A percentile compares a stretch with the other conserved stretches of the same genome.
Evolutionary conservation across 2,888 invertebrate genomes (phyloP).

Genomic region (Trichopria drosophilae): DNA sequence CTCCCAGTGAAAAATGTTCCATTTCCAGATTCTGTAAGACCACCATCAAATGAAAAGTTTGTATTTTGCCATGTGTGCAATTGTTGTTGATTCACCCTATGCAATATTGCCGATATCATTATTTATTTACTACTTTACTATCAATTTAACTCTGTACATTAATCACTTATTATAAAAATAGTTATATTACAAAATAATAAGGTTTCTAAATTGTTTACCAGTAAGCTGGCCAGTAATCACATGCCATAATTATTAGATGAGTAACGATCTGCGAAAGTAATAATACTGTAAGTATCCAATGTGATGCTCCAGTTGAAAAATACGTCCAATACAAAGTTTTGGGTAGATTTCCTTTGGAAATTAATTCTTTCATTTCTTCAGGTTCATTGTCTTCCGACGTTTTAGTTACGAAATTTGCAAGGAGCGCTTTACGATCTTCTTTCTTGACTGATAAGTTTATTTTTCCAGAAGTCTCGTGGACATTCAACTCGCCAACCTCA

Average conservation of each 20-base stretch:
- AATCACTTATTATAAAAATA: no score
- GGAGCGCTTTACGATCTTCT: constrained; percentile 33
- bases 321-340: constrained; percentile 68
- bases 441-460: constrained; percentile 21
- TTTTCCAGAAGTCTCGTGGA: no score
- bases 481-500: constrained; percentile 61
- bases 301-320: constrained; percentile 69
- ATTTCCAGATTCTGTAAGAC: no score
- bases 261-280: constrained; percentile 64
- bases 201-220: constrained; percentile 65
- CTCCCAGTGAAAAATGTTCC: no score
- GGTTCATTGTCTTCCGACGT: constrained; percentile 60
- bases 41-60: no score
- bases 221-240: constrained; percentile 76
- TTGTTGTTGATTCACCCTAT: no score
- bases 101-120: no score
- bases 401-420: no score
- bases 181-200: no score
- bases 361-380: constrained; percentile 66
- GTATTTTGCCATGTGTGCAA: no score
- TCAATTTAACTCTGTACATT: no score
- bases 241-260: constrained; percentile 69
- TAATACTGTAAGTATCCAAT: constrained; percentile 63
- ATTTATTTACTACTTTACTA: no score
- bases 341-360: constrained; percentile 67